Percentiles rank a stretch among this genome's conserved stretches.
These are phyloP conservation scores for Xiphias gladius DNA, from an alignment of 2,113 vertebrate species.

Conservation along the genomic window DNA sequence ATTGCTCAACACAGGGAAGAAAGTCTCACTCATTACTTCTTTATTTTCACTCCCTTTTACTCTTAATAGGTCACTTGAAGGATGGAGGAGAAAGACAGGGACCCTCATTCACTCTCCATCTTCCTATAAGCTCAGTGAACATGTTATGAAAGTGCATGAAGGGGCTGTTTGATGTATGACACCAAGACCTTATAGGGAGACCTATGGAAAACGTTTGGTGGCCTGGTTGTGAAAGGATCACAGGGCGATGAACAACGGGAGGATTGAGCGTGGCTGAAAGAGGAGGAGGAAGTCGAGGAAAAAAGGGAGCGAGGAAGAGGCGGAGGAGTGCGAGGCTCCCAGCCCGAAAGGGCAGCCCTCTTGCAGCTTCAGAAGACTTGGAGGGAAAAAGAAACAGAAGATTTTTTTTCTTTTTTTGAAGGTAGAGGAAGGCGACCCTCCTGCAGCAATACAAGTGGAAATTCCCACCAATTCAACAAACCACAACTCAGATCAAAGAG, in stretches of 20 bases:
- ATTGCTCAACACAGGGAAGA: neutral
- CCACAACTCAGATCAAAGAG: conserved; percentile 66
- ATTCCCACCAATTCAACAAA: conserved; percentile 59
- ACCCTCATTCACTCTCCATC: conserved; percentile 18
- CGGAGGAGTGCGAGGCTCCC: conserved; percentile 37
- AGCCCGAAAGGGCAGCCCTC: conserved; percentile 63
- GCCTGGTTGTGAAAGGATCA: conserved; percentile 52
- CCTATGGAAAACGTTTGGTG: conserved; percentile 49
- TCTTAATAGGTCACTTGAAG: conserved; percentile 27
- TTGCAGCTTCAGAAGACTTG: conserved; percentile 43
- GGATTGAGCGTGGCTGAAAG: conserved; percentile 49
- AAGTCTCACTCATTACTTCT: neutral
- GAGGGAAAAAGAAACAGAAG: conserved; percentile 37
- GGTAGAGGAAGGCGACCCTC: conserved; percentile 46
- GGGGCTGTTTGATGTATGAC: conserved; percentile 62
- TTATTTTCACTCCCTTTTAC: neutral
- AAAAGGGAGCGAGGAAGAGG: conserved; percentile 33
- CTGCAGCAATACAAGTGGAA: conserved; percentile 57
- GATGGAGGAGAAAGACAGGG: conserved; percentile 2
- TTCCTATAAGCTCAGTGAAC: conserved; percentile 25
- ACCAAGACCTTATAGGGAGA: conserved; percentile 54
- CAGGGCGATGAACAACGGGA: conserved; percentile 54
- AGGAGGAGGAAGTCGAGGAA: conserved; percentile 26
- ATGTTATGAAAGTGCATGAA: conserved; percentile 45
- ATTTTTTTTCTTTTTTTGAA: conserved; percentile 26